phyloP scores from a whole-genome alignment of 2,797 vertebrate genomes.

The Pseudochirops corinnae region DNA sequence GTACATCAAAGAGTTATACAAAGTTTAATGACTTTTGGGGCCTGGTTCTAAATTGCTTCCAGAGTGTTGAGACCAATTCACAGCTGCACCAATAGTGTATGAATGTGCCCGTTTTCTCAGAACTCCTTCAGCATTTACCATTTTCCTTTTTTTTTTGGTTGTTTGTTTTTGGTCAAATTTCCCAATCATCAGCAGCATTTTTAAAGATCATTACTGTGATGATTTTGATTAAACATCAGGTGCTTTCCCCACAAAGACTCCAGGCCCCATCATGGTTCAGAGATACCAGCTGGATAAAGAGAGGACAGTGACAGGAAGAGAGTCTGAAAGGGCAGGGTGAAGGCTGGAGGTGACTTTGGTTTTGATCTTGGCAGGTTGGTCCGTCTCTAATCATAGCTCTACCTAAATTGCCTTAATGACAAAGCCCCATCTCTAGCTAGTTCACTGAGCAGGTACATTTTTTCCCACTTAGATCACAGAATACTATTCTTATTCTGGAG shows the following conservation, averaged over 20 bases:
- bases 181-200: not conserved
- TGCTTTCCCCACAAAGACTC: conserved; percentile 49
- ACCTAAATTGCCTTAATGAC: conserved; percentile 41
- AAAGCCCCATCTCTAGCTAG: conserved; percentile 21
- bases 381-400: conserved; percentile 23
- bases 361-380: conserved; percentile 11
- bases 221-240: conserved; percentile 47
- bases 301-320: conserved; percentile 17
- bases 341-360: not conserved
- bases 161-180: not conserved
- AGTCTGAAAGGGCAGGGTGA: not conserved
- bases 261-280: conserved; percentile 13
- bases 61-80: not conserved
- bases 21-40: not conserved
- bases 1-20: not conserved
- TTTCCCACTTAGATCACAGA: conserved; percentile 60
- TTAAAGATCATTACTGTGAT: not conserved
- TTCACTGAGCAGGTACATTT: conserved; percentile 24
- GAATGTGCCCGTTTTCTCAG: not conserved
- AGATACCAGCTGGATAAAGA: not conserved
- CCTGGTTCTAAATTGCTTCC: not conserved
- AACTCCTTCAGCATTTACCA: not conserved
- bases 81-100: not conserved
- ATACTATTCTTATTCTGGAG: conserved; percentile 20
- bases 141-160: not conserved